These are phyloP conservation scores for Carollia perspicillata DNA, from an alignment of 2,113 vertebrate species.

Conservation along the genomic window DNA sequence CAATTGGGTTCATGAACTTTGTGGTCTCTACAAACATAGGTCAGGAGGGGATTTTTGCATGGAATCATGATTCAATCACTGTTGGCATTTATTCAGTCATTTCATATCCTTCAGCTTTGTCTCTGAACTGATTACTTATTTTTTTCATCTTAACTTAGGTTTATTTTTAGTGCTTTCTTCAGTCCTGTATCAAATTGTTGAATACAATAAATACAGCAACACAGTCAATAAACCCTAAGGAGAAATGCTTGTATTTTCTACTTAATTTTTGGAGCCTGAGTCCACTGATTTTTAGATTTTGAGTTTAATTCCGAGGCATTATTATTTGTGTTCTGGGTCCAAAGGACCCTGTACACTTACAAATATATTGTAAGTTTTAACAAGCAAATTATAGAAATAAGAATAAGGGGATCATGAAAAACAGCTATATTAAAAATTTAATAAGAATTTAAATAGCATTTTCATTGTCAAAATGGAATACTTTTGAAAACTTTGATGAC, in stretches of 20 bases:
- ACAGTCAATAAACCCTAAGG: background rate
- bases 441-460: background rate
- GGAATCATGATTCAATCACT: background rate
- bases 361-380: background rate
- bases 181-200: conserved; percentile 24
- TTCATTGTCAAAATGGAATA: background rate
- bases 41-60: background rate
- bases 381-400: background rate
- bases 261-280: background rate
- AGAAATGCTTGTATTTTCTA: background rate
- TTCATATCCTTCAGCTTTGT: background rate
- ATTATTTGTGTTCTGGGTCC: background rate
- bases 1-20: background rate
- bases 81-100: background rate
- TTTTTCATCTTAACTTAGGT: conserved; percentile 12
- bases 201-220: background rate
- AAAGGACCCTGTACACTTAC: background rate
- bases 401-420: background rate
- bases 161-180: conserved; percentile 29
- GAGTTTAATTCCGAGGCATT: background rate
- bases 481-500: conserved; percentile 1
- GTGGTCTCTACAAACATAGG: background rate
- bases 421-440: background rate
- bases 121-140: conserved; percentile 28
- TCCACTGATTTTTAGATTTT: background rate